A percentile compares a stretch with the other conserved stretches of the same genome.
These are phyloP conservation scores for Brachionus koreanus DNA, from an alignment of 1,140 invertebrate genomes.

Conservation along the genomic window DNA sequence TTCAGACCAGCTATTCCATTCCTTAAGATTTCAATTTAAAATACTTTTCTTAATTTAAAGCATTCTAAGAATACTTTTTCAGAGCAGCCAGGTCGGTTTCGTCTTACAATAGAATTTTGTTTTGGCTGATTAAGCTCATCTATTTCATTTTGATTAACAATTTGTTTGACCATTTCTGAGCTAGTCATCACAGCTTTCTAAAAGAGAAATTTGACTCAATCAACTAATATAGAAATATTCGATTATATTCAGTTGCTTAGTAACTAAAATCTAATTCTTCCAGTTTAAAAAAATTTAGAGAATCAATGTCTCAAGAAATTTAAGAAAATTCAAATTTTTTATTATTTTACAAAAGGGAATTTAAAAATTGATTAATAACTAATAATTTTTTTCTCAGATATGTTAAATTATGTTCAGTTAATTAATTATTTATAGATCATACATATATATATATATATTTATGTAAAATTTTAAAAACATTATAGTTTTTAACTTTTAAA, in stretches of 20 bases:
- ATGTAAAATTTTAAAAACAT: no score
- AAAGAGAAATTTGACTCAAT: background rate
- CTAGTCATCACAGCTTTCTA: conserved; percentile 28
- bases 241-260: background rate
- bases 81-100: conserved; percentile 19
- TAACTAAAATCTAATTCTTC: background rate
- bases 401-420: no score
- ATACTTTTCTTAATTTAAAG: background rate
- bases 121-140: conserved; percentile 25
- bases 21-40: conserved; percentile 62
- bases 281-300: no score
- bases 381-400: no score
- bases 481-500: no score
- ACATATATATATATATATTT: no score
- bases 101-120: conserved; percentile 15
- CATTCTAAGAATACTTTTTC: background rate
- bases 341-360: no score
- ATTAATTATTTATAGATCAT: no score
- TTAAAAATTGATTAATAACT: no score
- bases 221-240: background rate
- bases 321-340: background rate
- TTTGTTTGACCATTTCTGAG: conserved; percentile 19
- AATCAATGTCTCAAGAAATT: conserved; percentile 48
- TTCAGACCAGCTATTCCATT: conserved; percentile 95
- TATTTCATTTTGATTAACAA: conserved; percentile 42